Percentiles rank a stretch among this genome's conserved stretches.
Conservation (phyloP, 2,113 vertebrate genomes). For the Argyrosomus japonicus region DNA sequence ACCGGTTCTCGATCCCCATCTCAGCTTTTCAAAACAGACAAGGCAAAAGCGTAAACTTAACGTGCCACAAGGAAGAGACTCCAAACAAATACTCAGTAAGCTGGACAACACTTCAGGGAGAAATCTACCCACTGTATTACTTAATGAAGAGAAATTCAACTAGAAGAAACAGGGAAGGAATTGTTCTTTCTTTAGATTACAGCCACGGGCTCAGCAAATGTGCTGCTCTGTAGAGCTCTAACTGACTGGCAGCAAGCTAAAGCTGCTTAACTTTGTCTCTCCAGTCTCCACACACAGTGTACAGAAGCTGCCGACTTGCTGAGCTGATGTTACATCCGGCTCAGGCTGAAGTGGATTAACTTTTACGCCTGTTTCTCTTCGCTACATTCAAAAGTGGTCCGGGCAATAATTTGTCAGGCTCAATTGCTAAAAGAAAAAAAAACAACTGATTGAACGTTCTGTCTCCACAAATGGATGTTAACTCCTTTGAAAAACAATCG, state of each 20-base stretch:
- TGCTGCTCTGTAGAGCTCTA: conserved; percentile 6
- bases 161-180: neutral
- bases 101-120: neutral
- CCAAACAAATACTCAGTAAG: neutral
- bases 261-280: conserved; percentile 57
- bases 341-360: conserved; percentile 33
- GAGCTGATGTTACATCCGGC: conserved; percentile 6
- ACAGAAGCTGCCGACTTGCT: conserved; percentile 19
- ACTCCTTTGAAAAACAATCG: neutral
- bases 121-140: neutral
- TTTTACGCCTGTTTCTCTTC: neutral
- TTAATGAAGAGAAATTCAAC: neutral
- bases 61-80: neutral
- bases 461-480: neutral
- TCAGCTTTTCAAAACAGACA: neutral
- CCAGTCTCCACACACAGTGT: neutral
- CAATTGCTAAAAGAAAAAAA: neutral
- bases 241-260: conserved; percentile 31
- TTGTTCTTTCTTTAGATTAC: conserved; percentile 20
- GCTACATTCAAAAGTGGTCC: neutral
- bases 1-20: neutral
- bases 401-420: neutral
- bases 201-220: conserved; percentile 9
- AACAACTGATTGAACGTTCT: neutral
- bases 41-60: neutral